A percentile compares a stretch with the other conserved stretches of the same genome.
Evolutionary conservation across 2,113 vertebrate species (phyloP).

Genomic region (Anguilla rostrata): DNA sequence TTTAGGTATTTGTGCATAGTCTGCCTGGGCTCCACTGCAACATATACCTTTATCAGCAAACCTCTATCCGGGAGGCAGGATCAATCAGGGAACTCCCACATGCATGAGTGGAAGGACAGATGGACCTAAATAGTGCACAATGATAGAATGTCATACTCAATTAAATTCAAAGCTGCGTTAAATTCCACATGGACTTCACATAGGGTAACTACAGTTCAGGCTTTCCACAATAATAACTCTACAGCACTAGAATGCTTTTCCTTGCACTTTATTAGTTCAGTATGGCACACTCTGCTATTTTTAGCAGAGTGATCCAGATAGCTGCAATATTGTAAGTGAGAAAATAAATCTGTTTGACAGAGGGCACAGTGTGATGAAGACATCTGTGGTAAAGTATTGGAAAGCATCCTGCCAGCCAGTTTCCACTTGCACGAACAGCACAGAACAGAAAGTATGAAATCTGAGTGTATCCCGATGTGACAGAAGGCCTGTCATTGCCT

Average conservation of each 20-base stretch:
- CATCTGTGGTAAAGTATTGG: not conserved
- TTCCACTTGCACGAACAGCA: not conserved
- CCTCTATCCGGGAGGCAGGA: not conserved
- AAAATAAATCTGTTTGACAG: not conserved
- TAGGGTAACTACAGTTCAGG: not conserved
- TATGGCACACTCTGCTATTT: not conserved
- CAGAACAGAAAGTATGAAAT: not conserved
- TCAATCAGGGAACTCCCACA: not conserved
- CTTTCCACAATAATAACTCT: not conserved
- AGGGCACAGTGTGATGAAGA: not conserved
- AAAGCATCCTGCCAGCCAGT: not conserved
- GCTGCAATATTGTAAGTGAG: not conserved
- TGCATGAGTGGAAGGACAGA: not conserved
- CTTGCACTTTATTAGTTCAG: not conserved
- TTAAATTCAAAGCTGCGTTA: not conserved
- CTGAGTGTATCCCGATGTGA: not conserved
- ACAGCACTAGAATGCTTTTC: not conserved
- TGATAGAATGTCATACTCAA: not conserved
- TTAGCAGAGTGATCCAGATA: not conserved
- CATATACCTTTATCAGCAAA: not conserved
- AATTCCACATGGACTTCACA: not conserved
- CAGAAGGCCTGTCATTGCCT: slow-evolving; percentile 12
- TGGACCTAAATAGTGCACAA: not conserved
- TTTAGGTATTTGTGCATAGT: not conserved
- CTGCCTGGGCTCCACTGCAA: not conserved